These are phyloP conservation scores for Subanguina moxae DNA, from an alignment of 1,140 invertebrate genomes.

Conservation along the genomic window DNA sequence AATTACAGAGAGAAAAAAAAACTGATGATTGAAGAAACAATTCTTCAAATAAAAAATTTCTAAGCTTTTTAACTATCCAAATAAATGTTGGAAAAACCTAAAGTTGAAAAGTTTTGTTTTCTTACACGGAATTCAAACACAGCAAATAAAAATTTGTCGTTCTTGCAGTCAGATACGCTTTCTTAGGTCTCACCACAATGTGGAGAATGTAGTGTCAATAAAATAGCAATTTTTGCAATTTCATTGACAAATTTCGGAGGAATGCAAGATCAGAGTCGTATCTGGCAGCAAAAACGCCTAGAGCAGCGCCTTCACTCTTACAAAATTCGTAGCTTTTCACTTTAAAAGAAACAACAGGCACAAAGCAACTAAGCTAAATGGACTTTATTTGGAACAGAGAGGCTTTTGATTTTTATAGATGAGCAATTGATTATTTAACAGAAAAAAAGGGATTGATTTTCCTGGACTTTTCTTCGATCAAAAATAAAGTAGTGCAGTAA, in stretches of 20 bases:
- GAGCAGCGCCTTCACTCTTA: no score
- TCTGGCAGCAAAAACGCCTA: slow-evolving; percentile 2
- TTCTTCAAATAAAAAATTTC: no score
- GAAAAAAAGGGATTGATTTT: background rate
- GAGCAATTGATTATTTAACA: background rate
- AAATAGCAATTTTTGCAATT: background rate
- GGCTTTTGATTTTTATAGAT: background rate
- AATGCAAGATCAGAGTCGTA: slow-evolving; percentile 5
- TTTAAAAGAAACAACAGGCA: no score
- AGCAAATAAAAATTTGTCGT: background rate
- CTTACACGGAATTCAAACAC: no score
- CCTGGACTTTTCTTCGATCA: background rate
- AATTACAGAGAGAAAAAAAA: no score
- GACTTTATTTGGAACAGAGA: background rate
- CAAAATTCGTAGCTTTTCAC: no score
- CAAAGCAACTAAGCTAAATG: no score
- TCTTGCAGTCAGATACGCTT: background rate
- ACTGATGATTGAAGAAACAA: no score
- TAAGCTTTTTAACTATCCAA: no score
- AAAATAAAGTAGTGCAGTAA: background rate
- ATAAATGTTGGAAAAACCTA: no score
- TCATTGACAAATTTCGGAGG: background rate
- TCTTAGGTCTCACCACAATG: background rate
- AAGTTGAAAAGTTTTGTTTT: no score
- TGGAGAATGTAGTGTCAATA: no score